Base-by-base conservation (phyloP, 2,113 vertebrate species). In the Cinclus cinclus region DNA sequence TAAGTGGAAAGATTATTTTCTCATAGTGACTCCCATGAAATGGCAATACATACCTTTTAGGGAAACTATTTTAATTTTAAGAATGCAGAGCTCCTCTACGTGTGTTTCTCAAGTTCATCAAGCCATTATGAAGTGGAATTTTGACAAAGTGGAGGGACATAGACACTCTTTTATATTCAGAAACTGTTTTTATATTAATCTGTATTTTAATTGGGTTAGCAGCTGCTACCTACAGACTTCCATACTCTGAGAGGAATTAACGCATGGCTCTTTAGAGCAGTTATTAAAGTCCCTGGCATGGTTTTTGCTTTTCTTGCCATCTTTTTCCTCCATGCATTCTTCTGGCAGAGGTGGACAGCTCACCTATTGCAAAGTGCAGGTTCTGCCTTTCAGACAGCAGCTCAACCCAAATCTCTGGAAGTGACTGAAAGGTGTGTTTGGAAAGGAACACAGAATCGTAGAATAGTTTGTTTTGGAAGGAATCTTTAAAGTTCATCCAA, bases 31-130 rank as follows among this genome's bases (percentile, higher is more conserved):
- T 97, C 97, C 93, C 96, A 97, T 85, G 83, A 96, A 98, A 98
- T 97, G 84, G 97, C 97, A 98, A 98, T 97, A 97, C 95, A 97
- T 96, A 98, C 93, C 97, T 99, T 98, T 98, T 98, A 98, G 98
- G 97, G 97, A 92, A 98, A 97, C 97, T 94, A 98, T 98, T 98
- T 97, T 98, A 97, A 98, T 98, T 98, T 98, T 94, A 97, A 97
- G 90, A 97, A 98, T 37, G 91, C 69, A 91, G 92, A 93, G 91
- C 78, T 97, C 97, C 97, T 98, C 96, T 97, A 98, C 97, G 94
- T 98, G 89, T 95, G 95, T 97, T 97, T 97, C 97, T 97, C 88
- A 97, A 98, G 96, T 98, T 98, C 97, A 98, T 98, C 98, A 98
- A 98, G 95, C 93, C 96, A 96, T 98, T 98, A 97, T 92, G 95